Base-by-base conservation (phyloP, 1,140 invertebrate species). In the Araneus ventricosus region DNA sequence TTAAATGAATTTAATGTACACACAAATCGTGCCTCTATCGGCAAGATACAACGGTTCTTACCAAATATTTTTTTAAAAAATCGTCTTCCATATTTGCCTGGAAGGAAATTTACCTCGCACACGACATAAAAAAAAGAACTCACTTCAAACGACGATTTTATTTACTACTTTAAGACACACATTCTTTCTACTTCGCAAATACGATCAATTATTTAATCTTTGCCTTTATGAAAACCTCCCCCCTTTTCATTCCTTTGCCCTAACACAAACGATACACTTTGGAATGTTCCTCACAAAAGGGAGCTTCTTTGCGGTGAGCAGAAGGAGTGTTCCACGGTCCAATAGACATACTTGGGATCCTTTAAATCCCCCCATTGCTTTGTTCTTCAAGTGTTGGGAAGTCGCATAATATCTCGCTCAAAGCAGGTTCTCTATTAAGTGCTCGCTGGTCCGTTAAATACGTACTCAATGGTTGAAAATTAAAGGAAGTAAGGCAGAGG, bases 361-460 rank as follows among this genome's bases (percentile, higher is more conserved):
- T 86, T 59, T 39, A 88, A 30, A 37, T 39, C 24, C n/a, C n/a
- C n/a, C 27, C n/a, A 17, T 70, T 22, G 41, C 70, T 89, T 89
- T 89, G 88, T 89, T 89, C 67, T 79, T 89, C 63, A 57, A 86
- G 45, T 85, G 30, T 27, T 59, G 5, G 34, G 39, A 63, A 59
- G 24, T 30, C 27, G 52, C 27, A 67, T n/a, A 30, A 6, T 10
- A n/a, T 7, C 24, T 67, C 63, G 63, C 27, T 67, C 63, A 34
- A 75, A 75, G 70, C 70, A n/a, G 45, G 41, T 82, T 82, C 39
- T n/a, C 14, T 87, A 91, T 91, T 91, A 91, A 91, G 89, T 84
- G 79, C 59, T 91, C 79, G 41, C n/a, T 84, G 57, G 22, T 17
- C 52, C 89, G 41, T 91, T 41, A 84, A 91, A 82, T 84, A 61